Base-by-base conservation (phyloP, 2,113 vertebrate genomes). In the Vulpes vulpes region DNA sequence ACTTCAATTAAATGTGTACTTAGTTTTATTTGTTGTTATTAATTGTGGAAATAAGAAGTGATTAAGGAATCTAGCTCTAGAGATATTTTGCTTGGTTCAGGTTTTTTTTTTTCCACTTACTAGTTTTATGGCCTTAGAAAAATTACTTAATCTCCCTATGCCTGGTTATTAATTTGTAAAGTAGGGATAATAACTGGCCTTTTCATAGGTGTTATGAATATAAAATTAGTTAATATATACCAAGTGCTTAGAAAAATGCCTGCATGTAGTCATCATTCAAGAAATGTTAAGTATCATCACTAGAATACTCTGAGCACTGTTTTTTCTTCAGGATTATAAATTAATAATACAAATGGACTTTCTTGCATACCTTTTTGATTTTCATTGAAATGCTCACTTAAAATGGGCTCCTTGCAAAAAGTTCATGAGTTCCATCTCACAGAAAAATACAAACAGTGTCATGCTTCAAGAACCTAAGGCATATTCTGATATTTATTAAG, bases 331-430 rank as follows among this genome's bases (percentile, higher is more conserved):
- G 57, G 38, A 93, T 84, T 94, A 49, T 51, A 94, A 90, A 53
- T 78, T 12, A 64, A 60, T 60, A 25, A n/a, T 67, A 51, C 53
- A 94, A 74, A 81, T 55, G 59, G 38, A 62, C 51, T 84, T 84
- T 65, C 27, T 79, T 83, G n/a, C 30, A 53, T 60, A 62, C 55
- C 55, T 79, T 86, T 73, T 84, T 51, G 51, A 17, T 51, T 93
- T 94, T 92, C 32, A 90, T 59, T 55, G 81, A 97, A 89, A 90
- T 79, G 15, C 20, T 86, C 57, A 81, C 53, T 85, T 89, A 85
- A 96, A 62, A 65, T 86, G 35, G 17, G 12, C 5, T 95, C 38
- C 38, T 65, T 86, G 73, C 0, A 17, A 89, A 89, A 62, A 89
- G 43, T 64, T 69, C 4, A 4, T 94, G 83, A 96, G 25, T 30